Base-by-base conservation (phyloP, 2,888 invertebrate species). In the Ashinkailepas kermadecensis region DNA sequence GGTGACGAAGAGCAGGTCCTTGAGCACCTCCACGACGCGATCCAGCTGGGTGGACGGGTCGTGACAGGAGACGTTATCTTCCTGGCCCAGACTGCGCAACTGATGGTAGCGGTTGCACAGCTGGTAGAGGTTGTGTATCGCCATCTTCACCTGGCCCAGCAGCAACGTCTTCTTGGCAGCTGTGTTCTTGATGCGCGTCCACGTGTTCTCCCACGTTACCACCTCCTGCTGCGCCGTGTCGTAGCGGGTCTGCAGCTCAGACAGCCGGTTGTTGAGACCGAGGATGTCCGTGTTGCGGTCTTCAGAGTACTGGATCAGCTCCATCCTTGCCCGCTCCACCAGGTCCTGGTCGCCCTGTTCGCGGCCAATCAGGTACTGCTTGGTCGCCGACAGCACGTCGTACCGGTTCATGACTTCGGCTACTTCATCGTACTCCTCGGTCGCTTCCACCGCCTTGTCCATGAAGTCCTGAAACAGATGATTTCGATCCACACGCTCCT, bases 151-250 rank as follows among this genome's bases (percentile, higher is more conserved):
- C 83, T 95, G 91, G 84, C 95, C 91, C 81, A 92, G 91, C 85
- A 95, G 92, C 89, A 95, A 94, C 91, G 95, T 94, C 88, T 93
- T 93, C 25, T 78, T 58, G 23, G 78, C 58, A n/a, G 78, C 78
- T 23, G 78, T 78, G 78, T 78, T 78, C 58, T 78, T 57, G 78
- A 78, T 78, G 57, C 78, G 57, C 4, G 58, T 78, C 78, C 78
- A 78, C 0, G 78, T 58, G 57, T 58, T 78, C 58, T 78, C 78
- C 78, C 56, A 78, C 21, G 23, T 78, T n/a, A 58, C 21, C 58
- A 58, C 78, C 2, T 9, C 56, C 78, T 78, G 78, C 23, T 58
- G 78, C 12, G 78, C 78, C n/a, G 18, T 18, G 15, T 78, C 78
- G 58, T 78, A 78, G 58, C 56, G 78, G 8, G 57, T 58, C 58